Evolutionary conservation across 2,797 vertebrate genomes (phyloP).

Genomic region (Trachurus trachurus): DNA sequence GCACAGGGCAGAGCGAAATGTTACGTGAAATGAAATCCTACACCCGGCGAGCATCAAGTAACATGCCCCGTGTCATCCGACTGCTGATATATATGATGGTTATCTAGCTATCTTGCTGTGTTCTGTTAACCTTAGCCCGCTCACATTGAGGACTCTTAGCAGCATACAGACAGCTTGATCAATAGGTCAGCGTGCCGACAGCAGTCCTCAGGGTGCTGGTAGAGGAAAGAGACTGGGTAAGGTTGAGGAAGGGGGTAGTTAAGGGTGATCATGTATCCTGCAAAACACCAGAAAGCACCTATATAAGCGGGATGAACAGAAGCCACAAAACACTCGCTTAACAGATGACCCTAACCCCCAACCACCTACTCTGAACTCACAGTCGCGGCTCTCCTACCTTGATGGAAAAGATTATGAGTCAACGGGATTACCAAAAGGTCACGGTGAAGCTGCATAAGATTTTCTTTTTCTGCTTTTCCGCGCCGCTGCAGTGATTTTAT

Average conservation of each 20-base stretch:
- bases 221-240: slow-evolving; percentile 56
- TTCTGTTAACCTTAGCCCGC: slow-evolving; percentile 78
- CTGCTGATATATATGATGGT: slow-evolving; percentile 72
- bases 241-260: slow-evolving; percentile 67
- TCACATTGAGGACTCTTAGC: slow-evolving; percentile 76
- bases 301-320: slow-evolving; percentile 48
- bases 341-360: slow-evolving; percentile 62
- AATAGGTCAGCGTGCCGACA: slow-evolving; percentile 84
- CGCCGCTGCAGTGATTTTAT: slow-evolving; percentile 25
- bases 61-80: slow-evolving; percentile 68
- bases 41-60: slow-evolving; percentile 70
- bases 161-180: slow-evolving; percentile 80
- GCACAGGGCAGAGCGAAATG: slow-evolving; percentile 37
- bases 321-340: slow-evolving; percentile 70
- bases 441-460: neutral
- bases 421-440: slow-evolving; percentile 1
- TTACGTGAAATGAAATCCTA: slow-evolving; percentile 73
- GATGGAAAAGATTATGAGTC: slow-evolving; percentile 13
- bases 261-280: slow-evolving; percentile 73
- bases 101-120: slow-evolving; percentile 75
- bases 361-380: slow-evolving; percentile 12
- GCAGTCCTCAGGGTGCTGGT: slow-evolving; percentile 69
- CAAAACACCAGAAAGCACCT: slow-evolving; percentile 57
- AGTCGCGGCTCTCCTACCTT: neutral
- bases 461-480: slow-evolving; percentile 20